A percentile compares a stretch with the other conserved stretches of the same genome.
These are phyloP conservation scores for Tipula vernalis DNA, from an alignment of 2,888 invertebrate species.

Conservation along the genomic window DNA sequence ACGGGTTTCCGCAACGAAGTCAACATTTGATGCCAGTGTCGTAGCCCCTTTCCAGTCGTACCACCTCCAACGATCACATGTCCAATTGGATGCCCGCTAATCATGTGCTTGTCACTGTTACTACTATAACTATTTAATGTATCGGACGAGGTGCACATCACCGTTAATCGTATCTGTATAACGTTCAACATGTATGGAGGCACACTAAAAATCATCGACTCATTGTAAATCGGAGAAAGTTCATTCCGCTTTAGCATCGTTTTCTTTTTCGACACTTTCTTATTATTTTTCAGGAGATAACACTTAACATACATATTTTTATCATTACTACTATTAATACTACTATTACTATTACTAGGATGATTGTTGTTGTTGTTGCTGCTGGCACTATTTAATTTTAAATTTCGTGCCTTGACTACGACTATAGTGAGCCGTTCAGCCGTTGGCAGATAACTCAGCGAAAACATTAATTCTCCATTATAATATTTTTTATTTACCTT, in stretches of 20 bases:
- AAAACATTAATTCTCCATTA: constrained; percentile 70
- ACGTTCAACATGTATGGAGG: constrained; percentile 56
- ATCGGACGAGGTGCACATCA: constrained; percentile 31
- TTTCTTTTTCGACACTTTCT: constrained; percentile 70
- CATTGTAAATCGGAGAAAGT: constrained; percentile 66
- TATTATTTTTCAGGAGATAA: constrained; percentile 65
- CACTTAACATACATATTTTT: constrained; percentile 66
- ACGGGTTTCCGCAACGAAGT: constrained; percentile 65
- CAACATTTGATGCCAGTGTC: constrained; percentile 78
- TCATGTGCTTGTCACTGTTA: constrained; percentile 18
- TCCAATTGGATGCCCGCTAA: constrained; percentile 54
- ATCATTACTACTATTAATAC: neutral
- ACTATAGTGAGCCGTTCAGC: constrained; percentile 59
- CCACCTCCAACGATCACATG: constrained; percentile 67
- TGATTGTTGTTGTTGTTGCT: constrained; percentile 19
- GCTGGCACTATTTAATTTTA: constrained; percentile 46
- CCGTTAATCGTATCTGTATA: constrained; percentile 59
- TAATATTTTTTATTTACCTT: constrained; percentile 52
- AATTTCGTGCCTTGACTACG: constrained; percentile 60
- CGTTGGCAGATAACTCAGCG: constrained; percentile 67
- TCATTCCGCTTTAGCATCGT: constrained; percentile 64
- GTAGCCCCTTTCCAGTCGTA: constrained; percentile 54
- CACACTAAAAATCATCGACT: constrained; percentile 73
- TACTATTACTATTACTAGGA: neutral
- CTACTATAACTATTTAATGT: constrained; percentile 14